Evolutionary conservation across 2,888 invertebrate species (phyloP).

Genomic region (Ferdinandea cuprea): DNA sequence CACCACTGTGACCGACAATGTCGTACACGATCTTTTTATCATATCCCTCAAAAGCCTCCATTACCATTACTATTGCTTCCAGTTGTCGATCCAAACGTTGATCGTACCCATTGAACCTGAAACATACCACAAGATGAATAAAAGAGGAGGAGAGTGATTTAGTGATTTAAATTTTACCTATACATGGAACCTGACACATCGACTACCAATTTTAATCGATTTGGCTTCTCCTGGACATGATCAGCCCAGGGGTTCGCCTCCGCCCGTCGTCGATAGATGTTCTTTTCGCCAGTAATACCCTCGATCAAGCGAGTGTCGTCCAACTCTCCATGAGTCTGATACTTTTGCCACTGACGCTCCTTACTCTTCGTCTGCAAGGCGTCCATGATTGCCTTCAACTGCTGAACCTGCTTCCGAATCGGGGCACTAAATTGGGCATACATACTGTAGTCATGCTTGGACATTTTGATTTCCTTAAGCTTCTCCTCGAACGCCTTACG

Average conservation of each 20-base stretch:
- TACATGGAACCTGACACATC: constrained; percentile 99
- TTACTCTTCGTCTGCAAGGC: constrained; percentile 96
- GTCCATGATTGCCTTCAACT: constrained; percentile 92
- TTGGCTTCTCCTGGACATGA: constrained; percentile 93
- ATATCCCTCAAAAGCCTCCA: constrained; percentile 95
- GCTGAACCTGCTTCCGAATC: constrained; percentile 89
- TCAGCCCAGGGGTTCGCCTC: constrained; percentile 95
- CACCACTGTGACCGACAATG: constrained; percentile 97
- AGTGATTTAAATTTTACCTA: constrained; percentile 83
- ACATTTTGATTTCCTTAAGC: constrained; percentile 96
- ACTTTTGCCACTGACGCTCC: constrained; percentile 95
- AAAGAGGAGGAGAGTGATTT: neutral
- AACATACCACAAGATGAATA: constrained; percentile 18
- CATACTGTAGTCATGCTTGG: constrained; percentile 94
- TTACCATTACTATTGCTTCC: constrained; percentile 94
- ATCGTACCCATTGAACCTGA: constrained; percentile 96
- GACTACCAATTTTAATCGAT: constrained; percentile 91
- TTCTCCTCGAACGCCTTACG: constrained; percentile 93
- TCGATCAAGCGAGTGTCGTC: constrained; percentile 98
- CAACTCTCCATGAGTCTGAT: constrained; percentile 97
- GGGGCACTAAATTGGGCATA: constrained; percentile 92
- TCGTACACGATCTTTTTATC: constrained; percentile 96
- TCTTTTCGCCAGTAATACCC: constrained; percentile 95
- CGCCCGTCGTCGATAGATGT: constrained; percentile 92
- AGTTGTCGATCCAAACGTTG: constrained; percentile 95